phyloP scores from a whole-genome alignment of 2,113 vertebrate species.

The Notarius lentiginosus region DNA sequence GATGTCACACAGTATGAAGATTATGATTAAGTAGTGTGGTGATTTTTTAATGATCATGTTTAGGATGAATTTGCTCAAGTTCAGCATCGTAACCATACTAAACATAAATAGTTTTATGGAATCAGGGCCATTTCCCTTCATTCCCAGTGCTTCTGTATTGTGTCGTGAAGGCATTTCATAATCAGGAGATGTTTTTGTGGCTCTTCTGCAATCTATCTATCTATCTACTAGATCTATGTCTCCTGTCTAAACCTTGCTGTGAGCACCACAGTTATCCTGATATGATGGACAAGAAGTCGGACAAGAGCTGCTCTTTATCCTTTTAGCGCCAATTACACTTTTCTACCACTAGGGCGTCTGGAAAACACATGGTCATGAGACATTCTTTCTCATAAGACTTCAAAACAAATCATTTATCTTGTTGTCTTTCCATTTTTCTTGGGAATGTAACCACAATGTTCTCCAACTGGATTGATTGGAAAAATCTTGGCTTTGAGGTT shows the following conservation, averaged over 20 bases:
- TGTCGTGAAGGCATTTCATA: neutral
- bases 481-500: neutral
- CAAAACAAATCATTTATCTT: too few relatives aligned
- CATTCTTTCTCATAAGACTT: too few relatives aligned
- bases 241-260: too few relatives aligned
- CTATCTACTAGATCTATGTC: too few relatives aligned
- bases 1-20: neutral
- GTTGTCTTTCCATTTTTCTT: neutral
- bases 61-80: neutral
- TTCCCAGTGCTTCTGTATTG: neutral
- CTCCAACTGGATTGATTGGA: neutral
- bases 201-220: too few relatives aligned
- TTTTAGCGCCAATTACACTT: too few relatives aligned
- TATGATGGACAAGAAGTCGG: too few relatives aligned
- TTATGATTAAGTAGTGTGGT: neutral
- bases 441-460: neutral
- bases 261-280: too few relatives aligned
- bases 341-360: too few relatives aligned
- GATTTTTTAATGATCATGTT: neutral
- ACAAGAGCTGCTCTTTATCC: too few relatives aligned
- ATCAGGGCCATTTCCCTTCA: neutral
- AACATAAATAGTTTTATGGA: neutral
- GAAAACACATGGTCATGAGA: too few relatives aligned
- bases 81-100: neutral
- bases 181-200: too few relatives aligned